phyloP scores from a whole-genome alignment of 2,797 vertebrate genomes.

The Pelobates cultripes region DNA sequence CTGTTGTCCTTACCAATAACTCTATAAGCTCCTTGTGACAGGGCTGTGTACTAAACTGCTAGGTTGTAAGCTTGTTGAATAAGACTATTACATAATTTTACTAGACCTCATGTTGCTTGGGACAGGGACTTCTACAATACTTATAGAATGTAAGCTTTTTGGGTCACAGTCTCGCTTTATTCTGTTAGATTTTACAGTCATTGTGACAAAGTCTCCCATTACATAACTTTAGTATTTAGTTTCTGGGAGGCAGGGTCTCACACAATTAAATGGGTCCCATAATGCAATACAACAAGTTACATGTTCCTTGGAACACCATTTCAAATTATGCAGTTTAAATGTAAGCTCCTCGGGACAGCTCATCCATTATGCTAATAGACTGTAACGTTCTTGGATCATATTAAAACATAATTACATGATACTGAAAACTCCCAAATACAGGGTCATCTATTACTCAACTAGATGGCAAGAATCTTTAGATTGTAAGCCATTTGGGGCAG shows the following conservation, averaged over 20 bases:
- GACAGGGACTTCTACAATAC: neutral
- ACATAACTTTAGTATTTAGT: neutral
- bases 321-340: neutral
- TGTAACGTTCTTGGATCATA: too few species aligned
- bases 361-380: too few species aligned
- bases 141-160: neutral
- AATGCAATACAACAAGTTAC: neutral
- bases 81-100: neutral
- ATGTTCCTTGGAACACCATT: neutral
- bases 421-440: too few species aligned
- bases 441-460: too few species aligned
- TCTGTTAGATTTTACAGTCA: neutral
- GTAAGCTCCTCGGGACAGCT: conserved; percentile 3
- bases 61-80: neutral
- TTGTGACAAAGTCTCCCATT: neutral
- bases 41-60: neutral
- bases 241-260: too few species aligned
- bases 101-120: neutral
- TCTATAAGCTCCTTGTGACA: neutral
- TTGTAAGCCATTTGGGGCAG: conserved; percentile 6
- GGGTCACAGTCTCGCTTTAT: neutral
- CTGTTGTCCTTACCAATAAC: neutral
- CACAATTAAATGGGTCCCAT: too few species aligned
- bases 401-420: too few species aligned
- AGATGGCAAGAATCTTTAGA: neutral